Evolutionary conservation across 1,140 invertebrate genomes (phyloP).

Genomic region (Rhynchophorus ferrugineus): DNA sequence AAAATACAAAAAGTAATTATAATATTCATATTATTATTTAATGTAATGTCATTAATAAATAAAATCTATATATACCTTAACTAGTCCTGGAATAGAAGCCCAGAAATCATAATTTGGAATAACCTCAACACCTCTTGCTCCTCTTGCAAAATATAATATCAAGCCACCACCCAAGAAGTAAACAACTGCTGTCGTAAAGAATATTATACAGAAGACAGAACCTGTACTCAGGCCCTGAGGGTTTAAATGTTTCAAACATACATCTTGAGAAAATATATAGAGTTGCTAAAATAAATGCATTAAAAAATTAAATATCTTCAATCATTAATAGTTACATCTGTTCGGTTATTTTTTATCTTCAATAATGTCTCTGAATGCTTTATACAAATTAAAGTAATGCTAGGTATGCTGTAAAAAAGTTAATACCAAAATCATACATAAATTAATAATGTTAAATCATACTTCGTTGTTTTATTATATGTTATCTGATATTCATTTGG

Average conservation of each 20-base stretch:
- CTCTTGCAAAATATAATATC: conserved; percentile 49
- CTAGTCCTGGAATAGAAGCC: conserved; percentile 46
- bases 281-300: conserved; percentile 17
- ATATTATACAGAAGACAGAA: conserved; percentile 31
- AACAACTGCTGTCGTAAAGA: conserved; percentile 23
- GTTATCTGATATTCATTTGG: neutral
- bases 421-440: too few species aligned
- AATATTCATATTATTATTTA: neutral
- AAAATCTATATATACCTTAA: conserved; percentile 41
- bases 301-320: conserved; percentile 1
- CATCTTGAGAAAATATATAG: too few species aligned
- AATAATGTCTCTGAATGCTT: too few species aligned
- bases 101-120: conserved; percentile 52
- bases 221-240: conserved; percentile 28
- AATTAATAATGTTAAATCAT: too few species aligned
- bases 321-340: too few species aligned
- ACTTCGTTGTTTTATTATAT: too few species aligned
- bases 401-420: too few species aligned
- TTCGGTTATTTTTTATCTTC: too few species aligned
- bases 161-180: conserved; percentile 42
- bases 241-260: conserved; percentile 23
- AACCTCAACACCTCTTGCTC: conserved; percentile 49
- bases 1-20: conserved; percentile 16
- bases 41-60: neutral
- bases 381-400: too few species aligned